phyloP scores from a whole-genome alignment of 2,888 invertebrate species.

The Phengaris arion region DNA sequence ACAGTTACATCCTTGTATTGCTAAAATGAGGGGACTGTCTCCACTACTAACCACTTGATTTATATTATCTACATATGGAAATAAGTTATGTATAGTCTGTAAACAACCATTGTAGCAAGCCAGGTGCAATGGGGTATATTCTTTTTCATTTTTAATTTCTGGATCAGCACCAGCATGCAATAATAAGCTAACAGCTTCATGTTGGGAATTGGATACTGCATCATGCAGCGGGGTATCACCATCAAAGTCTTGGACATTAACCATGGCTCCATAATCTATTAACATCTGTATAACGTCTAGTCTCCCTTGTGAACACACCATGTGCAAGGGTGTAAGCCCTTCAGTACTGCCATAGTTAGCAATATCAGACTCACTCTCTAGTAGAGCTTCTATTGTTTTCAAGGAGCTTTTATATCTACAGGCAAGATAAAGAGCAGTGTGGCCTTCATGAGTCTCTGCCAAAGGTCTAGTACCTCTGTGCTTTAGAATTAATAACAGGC shows the following conservation, averaged over 20 bases:
- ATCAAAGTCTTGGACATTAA: slow-evolving; percentile 71
- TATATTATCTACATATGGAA: slow-evolving; percentile 61
- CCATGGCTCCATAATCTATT: slow-evolving; percentile 62
- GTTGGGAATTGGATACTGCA: slow-evolving; percentile 56
- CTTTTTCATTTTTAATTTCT: slow-evolving; percentile 59
- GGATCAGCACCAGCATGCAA: slow-evolving; percentile 68
- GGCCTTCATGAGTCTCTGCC: slow-evolving; percentile 71
- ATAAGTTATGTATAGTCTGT: slow-evolving; percentile 54
- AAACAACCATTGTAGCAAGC: slow-evolving; percentile 65
- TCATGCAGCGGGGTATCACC: slow-evolving; percentile 74
- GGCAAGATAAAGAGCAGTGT: slow-evolving; percentile 71
- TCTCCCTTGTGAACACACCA: slow-evolving; percentile 63
- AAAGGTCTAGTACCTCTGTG: slow-evolving; percentile 57
- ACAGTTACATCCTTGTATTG: slow-evolving; percentile 54
- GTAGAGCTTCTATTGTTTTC: slow-evolving; percentile 56
- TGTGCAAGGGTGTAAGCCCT: slow-evolving; percentile 69
- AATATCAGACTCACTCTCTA: slow-evolving; percentile 60
- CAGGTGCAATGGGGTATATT: slow-evolving; percentile 67
- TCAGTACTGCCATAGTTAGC: slow-evolving; percentile 70
- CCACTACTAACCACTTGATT: slow-evolving; percentile 58
- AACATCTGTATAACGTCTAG: slow-evolving; percentile 61
- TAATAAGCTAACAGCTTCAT: slow-evolving; percentile 55
- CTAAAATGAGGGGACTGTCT: slow-evolving; percentile 62
- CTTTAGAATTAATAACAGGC: slow-evolving; percentile 58
- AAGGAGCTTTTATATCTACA: slow-evolving; percentile 59